Conservation (phyloP, 2,797 vertebrate genomes). For the Manis pentadactyla region DNA sequence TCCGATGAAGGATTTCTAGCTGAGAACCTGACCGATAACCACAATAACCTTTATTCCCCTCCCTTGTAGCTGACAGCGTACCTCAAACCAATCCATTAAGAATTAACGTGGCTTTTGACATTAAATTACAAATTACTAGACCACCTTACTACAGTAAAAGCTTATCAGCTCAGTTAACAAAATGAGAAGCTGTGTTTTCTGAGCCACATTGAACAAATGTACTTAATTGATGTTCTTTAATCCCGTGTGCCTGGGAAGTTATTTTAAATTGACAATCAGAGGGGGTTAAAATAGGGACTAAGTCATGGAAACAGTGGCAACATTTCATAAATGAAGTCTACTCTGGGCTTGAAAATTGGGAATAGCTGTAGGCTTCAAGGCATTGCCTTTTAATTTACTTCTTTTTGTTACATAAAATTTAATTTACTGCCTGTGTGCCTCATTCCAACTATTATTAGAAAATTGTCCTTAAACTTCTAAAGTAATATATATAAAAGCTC, state of each 20-base stretch:
- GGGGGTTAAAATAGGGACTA: constrained; percentile 48
- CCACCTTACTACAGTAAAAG: not conserved
- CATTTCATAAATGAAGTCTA: constrained; percentile 36
- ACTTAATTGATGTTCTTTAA: constrained; percentile 43
- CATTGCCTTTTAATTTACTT: constrained; percentile 74
- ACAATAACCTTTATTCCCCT: not conserved
- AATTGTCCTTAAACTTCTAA: constrained; percentile 72
- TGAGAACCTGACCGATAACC: not conserved
- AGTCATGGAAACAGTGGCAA: constrained; percentile 44
- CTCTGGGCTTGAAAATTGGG: constrained; percentile 49
- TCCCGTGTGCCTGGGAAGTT: constrained; percentile 16
- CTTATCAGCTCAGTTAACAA: constrained; percentile 54
- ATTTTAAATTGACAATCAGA: constrained; percentile 54
- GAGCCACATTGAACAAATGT: constrained; percentile 34
- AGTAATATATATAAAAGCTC: constrained; percentile 62
- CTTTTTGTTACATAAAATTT: constrained; percentile 73
- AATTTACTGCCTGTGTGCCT: constrained; percentile 67
- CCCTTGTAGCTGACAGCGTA: not conserved
- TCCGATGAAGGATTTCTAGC: not conserved
- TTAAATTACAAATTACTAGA: constrained; percentile 25
- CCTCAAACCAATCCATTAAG: not conserved
- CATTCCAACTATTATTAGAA: constrained; percentile 75
- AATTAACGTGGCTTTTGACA: constrained; percentile 31
- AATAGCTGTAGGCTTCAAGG: constrained; percentile 40
- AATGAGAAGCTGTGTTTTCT: constrained; percentile 43